Evolutionary conservation across 2,113 vertebrate genomes (phyloP), one percentile per base, ranked within the genome.

Genomic region (Dolichallabes microphthalmus): DNA sequence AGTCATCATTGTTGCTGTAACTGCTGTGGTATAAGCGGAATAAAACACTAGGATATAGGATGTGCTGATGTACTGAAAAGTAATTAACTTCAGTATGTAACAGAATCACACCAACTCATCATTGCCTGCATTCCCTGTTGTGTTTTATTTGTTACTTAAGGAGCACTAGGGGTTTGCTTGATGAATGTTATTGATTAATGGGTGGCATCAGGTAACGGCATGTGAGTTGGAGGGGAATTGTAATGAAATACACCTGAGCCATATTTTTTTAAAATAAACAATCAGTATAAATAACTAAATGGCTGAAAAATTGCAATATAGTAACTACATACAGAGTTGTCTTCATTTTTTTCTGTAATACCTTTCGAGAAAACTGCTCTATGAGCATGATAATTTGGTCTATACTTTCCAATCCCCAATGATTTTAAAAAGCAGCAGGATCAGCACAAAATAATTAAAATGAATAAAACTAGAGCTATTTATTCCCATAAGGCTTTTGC

Each of bases 371-470:
- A 74, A 73, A 17, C 35, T 84, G 82, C 55, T 20, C 55, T 63
- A 53, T 22, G 39, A 84, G 58, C 39, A 55, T 2, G 32, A 22
- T 63, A 84, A 76, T 57, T 12, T 84, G 60, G 27, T 15, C 73
- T 84, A 57, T 55, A 57, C 45, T 15, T 35, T 10, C 4, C 19
- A 35, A 22, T 25, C 13, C 45, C 45, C 2, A 76, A 53, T 35
- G 27, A 19, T 30, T 19, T 52, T 77, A 30, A 64, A 66, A 66
- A 53, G 45, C 73, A 66, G 58, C 27, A 53, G 45, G 25, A 32
- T 52, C 73, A 30, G n/a, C 82, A 64, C 58, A 68, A 68, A 77
- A 75, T 39, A 35, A 84, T 63, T 75, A 4, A 9, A 60, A 75
- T 74, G 55, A 74, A 83, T 73, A 76, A 61, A 53, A 55, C 7